Percentiles rank a stretch among this genome's conserved stretches.
phyloP scores from a whole-genome alignment of 2,113 vertebrate species.

The Orcinus orca region DNA sequence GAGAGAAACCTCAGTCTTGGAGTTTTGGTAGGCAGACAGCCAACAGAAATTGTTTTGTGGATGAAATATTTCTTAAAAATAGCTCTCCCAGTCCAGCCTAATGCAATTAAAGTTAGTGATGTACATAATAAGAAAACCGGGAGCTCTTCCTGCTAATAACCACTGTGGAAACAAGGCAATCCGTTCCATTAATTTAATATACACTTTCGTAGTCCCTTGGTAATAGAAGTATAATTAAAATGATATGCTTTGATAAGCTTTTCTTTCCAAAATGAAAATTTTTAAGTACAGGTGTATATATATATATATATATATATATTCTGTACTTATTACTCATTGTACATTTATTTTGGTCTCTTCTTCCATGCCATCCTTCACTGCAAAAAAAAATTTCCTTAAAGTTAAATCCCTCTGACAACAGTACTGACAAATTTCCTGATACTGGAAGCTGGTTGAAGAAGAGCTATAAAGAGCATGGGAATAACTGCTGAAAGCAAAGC shows the following conservation, averaged over 20 bases:
- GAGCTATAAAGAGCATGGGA: neutral
- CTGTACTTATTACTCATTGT: constrained; percentile 56
- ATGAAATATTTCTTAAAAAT: constrained; percentile 84
- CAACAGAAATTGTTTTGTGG: constrained; percentile 81
- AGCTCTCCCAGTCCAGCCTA: constrained; percentile 79
- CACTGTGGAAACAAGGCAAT: constrained; percentile 82
- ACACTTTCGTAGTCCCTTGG: constrained; percentile 71
- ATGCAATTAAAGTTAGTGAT: constrained; percentile 88
- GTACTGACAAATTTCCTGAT: neutral
- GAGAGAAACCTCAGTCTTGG: constrained; percentile 79
- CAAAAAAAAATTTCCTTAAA: neutral
- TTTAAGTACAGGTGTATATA: constrained; percentile 42
- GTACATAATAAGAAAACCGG: constrained; percentile 86
- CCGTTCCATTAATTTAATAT: constrained; percentile 85
- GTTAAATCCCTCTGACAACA: neutral
- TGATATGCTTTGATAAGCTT: constrained; percentile 75
- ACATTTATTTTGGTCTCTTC: constrained; percentile 8
- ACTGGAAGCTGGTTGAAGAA: neutral
- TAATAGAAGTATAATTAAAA: constrained; percentile 83
- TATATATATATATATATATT: constrained; percentile 15
- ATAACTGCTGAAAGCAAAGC: neutral
- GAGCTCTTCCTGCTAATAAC: constrained; percentile 87
- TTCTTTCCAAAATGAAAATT: constrained; percentile 78
- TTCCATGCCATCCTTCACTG: neutral
- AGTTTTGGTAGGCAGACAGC: constrained; percentile 85